Evolutionary conservation across 2,888 invertebrate species (phyloP), one percentile per base, ranked within the genome.

Genomic region (Cepaea hortensis): DNA sequence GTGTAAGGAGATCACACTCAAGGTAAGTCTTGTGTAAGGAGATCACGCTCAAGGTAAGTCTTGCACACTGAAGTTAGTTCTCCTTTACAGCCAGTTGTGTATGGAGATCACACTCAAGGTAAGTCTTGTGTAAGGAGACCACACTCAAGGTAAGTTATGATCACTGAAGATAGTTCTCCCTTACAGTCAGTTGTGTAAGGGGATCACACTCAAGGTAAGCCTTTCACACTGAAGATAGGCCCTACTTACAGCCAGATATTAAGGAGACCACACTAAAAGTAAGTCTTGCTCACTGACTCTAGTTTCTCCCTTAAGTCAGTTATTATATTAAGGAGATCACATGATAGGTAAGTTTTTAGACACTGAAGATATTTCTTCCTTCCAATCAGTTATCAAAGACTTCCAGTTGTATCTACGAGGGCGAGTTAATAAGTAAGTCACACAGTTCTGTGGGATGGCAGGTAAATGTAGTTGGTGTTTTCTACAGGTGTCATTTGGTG

Each of bases 81-180:
- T 35, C 35, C 35, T 1, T 35, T 35, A 35, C 80, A 96, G 96
- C 89, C 97, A 97, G 94, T 95, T 96, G 20, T 98, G 97, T 50
- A 96, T 96, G 91, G 97, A 98, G 95, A 97, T 98, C 23, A 96
- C 96, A 46, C 96, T 98, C 50, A 98, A 97, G 95, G 97, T 96
- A 94, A 9, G n/a, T 77, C 2, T 55, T 96, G 18, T 98, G 97
- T 50, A 96, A 96, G 91, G 97, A 97, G 95, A 97, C 98, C n/a
- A 96, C 96, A 46, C 96, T 98, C 50, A 98, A 97, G 95, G 97
- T 96, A 94, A 5, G 50, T 76, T 6, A n/a, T 96, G 18, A 98
- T 97, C 50, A 96, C 96, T 91, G 97, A 98, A 95, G 97, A 98
- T n/a, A 96, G 35, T 35, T 35, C 35, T 35, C 35, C 35, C 35